These are phyloP conservation scores for Ectobius pallidus DNA, from an alignment of 2,888 invertebrate genomes.

Conservation along the genomic window DNA sequence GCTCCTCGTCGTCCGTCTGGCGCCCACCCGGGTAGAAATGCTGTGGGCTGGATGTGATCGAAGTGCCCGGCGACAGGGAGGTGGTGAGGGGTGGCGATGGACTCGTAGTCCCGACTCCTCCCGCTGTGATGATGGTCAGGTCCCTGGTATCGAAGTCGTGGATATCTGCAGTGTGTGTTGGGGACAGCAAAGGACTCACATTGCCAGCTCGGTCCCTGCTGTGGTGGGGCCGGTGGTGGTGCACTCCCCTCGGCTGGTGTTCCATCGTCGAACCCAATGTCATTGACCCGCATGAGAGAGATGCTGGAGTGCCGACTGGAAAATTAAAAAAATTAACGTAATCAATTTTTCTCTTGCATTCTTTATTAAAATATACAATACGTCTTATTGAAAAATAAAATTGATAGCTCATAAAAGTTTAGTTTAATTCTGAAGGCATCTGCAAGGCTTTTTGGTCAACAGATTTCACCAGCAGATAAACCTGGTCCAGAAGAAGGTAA, in stretches of 20 bases:
- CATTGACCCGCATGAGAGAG: conserved; percentile 55
- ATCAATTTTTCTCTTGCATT: no score
- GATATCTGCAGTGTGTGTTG: conserved; percentile 49
- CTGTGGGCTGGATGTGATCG: conserved; percentile 48
- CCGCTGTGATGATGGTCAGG: conserved; percentile 30
- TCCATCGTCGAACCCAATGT: conserved; percentile 87
- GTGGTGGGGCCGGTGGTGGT: conserved; percentile 33
- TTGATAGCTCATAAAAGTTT: no score
- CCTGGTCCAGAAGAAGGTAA: no score
- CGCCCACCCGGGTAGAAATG: conserved; percentile 44
- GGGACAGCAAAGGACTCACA: conserved; percentile 44
- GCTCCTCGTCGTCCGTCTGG: conserved; percentile 40
- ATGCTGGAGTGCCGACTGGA: conserved; percentile 50
- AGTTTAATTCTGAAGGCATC: no score
- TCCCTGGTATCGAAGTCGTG: conserved; percentile 44
- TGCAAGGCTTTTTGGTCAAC: no score
- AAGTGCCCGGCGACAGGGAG: conserved; percentile 48
- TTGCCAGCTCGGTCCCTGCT: conserved; percentile 20
- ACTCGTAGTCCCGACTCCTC: conserved; percentile 38
- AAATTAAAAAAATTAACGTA: not conserved
- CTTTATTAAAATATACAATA: no score
- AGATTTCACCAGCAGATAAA: no score
- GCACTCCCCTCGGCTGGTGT: conserved; percentile 53
- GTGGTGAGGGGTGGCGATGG: conserved; percentile 47
- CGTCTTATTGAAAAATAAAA: no score